These are phyloP conservation scores for Agrotis segetum DNA, from an alignment of 2,888 invertebrate species.

Conservation along the genomic window DNA sequence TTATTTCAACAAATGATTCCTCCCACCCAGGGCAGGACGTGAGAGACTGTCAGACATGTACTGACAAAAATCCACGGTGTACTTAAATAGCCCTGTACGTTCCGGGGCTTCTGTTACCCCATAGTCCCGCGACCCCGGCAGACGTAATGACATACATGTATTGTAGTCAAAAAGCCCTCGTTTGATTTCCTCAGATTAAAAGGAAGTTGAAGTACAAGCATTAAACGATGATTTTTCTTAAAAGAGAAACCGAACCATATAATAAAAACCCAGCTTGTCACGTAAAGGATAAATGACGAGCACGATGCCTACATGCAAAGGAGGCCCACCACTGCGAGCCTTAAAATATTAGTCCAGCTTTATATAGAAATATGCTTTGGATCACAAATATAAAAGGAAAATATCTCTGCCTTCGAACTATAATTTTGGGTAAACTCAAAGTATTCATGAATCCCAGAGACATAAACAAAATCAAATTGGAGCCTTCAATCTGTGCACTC, in stretches of 20 bases:
- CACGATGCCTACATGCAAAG: constrained; percentile 41
- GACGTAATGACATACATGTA: not conserved
- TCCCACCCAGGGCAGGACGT: no score
- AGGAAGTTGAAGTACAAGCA: constrained; percentile 1
- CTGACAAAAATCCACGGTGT: no score
- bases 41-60: no score
- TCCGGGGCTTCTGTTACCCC: no score
- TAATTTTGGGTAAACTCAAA: constrained; percentile 29
- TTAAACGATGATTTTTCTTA: not conserved
- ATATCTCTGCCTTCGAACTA: constrained; percentile 23
- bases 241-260: constrained; percentile 18
- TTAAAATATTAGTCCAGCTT: constrained; percentile 20
- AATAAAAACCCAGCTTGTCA: constrained; percentile 29
- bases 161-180: not conserved
- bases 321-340: constrained; percentile 7
- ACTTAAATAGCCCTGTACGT: no score
- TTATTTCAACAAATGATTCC: no score
- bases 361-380: constrained; percentile 25
- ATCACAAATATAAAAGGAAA: constrained; percentile 18
- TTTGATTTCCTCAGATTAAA: not conserved
- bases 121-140: no score
- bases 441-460: constrained; percentile 26
- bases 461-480: constrained; percentile 43
- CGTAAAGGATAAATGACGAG: constrained; percentile 40
- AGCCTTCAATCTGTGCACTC: constrained; percentile 58